Base-by-base conservation (phyloP, 2,888 invertebrate species). In the Polyommatus icarus region DNA sequence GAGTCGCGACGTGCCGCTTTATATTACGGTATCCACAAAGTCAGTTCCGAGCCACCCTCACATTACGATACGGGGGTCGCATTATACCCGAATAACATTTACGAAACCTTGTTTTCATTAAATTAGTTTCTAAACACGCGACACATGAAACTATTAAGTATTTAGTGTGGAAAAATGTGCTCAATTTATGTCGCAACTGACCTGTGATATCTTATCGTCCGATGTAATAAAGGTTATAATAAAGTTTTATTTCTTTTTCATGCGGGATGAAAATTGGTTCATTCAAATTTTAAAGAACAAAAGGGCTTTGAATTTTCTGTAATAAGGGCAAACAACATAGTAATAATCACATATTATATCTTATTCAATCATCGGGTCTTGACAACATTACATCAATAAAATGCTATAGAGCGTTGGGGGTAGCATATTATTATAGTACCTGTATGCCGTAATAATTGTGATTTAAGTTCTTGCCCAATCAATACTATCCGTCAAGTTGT, bases 41-140 rank as follows among this genome's bases (percentile, higher is more conserved):
- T 59, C 59, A 20, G 20, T 32, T 1, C 29, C 67, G 67, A 67
- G 67, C 29, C 67, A 32, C 29, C 67, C 67, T 32, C 20, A 32
- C 32, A 67, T 67, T 67, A 67, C 67, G 67, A 67, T 67, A 67
- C 29, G 15, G 67, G 67, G 32, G 24, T 67, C 67, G 84, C 87
- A 87, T 87, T 88, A 89, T 89, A 88, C 89, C 89, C 90, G 89
- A 91, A 91, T 90, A 91, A 88, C 88, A 88, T 89, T 89, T 89
- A 89, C 87, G 89, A 89, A 88, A 87, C 87, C 89, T 86, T 91
- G 91, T 91, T 92, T 91, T 91, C 90, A 91, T 92, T 91, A 91
- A 92, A 92, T 92, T 91, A 91, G 90, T 89, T 89, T 84, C 85
- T 86, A 85, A 80, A 85, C 92, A 93, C 92, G 92, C 92, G 88